Evolutionary conservation across 2,888 invertebrate species (phyloP).

Genomic region (Micropterix aruncella): DNA sequence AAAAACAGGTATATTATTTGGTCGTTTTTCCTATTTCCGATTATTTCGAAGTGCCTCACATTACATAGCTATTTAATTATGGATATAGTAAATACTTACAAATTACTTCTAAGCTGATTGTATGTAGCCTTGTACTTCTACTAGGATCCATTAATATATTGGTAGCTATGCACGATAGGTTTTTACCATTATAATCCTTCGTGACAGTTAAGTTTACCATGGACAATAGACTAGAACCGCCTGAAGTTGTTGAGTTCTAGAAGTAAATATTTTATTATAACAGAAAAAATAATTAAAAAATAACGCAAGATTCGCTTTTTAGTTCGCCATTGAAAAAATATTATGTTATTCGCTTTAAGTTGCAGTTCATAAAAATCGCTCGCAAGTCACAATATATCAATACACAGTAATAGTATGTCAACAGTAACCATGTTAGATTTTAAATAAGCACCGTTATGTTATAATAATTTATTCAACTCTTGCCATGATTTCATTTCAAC

Average conservation of each 20-base stretch:
- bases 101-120: slow-evolving; percentile 33
- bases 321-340: background rate
- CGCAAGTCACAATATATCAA: too few species aligned
- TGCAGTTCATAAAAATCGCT: too few species aligned
- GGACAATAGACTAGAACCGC: slow-evolving; percentile 1
- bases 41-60: too few species aligned
- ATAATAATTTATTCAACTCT: too few species aligned
- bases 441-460: too few species aligned
- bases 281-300: too few species aligned
- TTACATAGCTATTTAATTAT: background rate
- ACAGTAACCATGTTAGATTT: too few species aligned
- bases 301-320: background rate
- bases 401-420: too few species aligned
- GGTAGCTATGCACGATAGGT: slow-evolving; percentile 32
- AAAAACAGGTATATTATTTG: too few species aligned
- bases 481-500: too few species aligned
- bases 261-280: too few species aligned
- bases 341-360: background rate
- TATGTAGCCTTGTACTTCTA: slow-evolving; percentile 30
- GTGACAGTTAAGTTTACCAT: slow-evolving; percentile 17
- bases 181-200: slow-evolving; percentile 27
- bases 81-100: slow-evolving; percentile 22
- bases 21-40: too few species aligned
- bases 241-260: background rate
- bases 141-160: slow-evolving; percentile 31